Evolutionary conservation across 2,113 vertebrate species (phyloP).

Genomic region (Panthera tigris): DNA sequence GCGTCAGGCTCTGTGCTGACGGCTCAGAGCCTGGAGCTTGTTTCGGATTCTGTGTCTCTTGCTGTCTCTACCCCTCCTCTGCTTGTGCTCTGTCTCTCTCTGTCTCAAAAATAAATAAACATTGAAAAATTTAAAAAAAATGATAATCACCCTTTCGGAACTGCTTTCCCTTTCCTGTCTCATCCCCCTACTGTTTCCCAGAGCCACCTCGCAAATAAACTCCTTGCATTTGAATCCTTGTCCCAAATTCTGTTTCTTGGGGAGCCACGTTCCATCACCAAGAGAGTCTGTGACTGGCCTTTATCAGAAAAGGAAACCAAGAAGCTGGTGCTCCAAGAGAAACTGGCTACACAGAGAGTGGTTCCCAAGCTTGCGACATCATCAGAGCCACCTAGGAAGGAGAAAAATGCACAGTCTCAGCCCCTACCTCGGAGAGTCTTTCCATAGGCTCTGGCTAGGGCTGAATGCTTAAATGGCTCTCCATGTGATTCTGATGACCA

Average conservation of each 20-base stretch:
- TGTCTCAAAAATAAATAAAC: too few relatives aligned
- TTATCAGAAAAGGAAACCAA: neutral
- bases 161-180: neutral
- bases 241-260: neutral
- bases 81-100: too few relatives aligned
- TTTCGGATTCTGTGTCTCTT: too few relatives aligned
- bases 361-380: neutral
- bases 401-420: neutral
- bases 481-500: neutral
- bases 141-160: neutral
- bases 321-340: neutral
- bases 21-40: too few relatives aligned
- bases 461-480: neutral
- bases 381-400: neutral
- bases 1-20: too few relatives aligned
- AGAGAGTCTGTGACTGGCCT: neutral
- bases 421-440: neutral
- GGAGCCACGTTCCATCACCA: neutral
- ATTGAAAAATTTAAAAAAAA: too few relatives aligned
- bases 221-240: neutral
- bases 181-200: neutral
- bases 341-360: neutral
- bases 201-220: neutral
- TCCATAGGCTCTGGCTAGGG: neutral
- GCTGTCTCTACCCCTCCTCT: too few relatives aligned